A percentile compares a stretch with the other conserved stretches of the same genome.
Conservation (phyloP, 2,113 vertebrate genomes). For the Myxocyprinus asiaticus region DNA sequence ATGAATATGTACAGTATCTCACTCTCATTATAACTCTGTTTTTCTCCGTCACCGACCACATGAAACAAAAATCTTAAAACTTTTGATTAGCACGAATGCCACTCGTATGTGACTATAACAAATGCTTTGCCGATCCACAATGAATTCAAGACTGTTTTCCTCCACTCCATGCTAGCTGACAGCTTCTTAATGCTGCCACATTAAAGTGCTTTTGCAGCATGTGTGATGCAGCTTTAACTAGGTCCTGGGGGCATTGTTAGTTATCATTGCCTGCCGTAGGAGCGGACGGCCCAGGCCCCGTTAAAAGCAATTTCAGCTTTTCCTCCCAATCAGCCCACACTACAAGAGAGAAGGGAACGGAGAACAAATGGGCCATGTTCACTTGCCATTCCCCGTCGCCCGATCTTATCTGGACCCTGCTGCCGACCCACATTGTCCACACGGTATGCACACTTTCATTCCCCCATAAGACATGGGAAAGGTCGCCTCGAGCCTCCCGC, state of each 20-base stretch:
- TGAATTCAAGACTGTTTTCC: conserved; percentile 73
- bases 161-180: conserved; percentile 76
- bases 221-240: conserved; percentile 89
- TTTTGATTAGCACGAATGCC: conserved; percentile 68
- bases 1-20: conserved; percentile 14
- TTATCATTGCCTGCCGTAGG: conserved; percentile 89
- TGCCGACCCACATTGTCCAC: conserved; percentile 70
- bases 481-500: conserved; percentile 65
- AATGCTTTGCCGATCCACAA: conserved; percentile 79
- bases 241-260: conserved; percentile 92
- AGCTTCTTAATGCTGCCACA: conserved; percentile 88
- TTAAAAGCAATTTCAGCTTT: conserved; percentile 81
- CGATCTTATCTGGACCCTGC: conserved; percentile 75
- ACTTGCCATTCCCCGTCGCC: conserved; percentile 66
- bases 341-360: conserved; percentile 76
- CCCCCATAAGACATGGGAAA: conserved; percentile 67
- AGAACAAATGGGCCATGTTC: conserved; percentile 70
- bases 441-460: conserved; percentile 56
- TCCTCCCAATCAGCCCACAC: conserved; percentile 80
- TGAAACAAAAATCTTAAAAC: conserved; percentile 44
- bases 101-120: conserved; percentile 73
- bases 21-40: conserved; percentile 42
- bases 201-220: conserved; percentile 85
- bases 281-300: conserved; percentile 71
- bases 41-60: conserved; percentile 65